phyloP scores from a whole-genome alignment of 2,797 vertebrate species.

The Poecilia picta region DNA sequence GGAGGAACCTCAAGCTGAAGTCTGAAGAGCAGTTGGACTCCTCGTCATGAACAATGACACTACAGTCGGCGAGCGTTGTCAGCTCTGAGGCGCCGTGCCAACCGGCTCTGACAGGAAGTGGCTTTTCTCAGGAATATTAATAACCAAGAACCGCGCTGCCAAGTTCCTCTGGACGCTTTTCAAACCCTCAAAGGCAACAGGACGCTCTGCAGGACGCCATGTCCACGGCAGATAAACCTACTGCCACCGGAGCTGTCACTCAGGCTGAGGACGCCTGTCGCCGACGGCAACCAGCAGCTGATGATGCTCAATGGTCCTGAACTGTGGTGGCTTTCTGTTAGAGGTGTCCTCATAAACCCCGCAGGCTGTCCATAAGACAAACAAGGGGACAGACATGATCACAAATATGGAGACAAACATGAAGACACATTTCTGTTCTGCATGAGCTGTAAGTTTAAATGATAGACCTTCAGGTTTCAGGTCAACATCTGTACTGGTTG shows the following conservation, averaged over 20 bases:
- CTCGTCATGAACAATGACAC: slow-evolving; percentile 70
- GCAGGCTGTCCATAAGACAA: background rate
- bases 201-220: slow-evolving; percentile 55
- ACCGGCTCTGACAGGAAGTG: slow-evolving; percentile 75
- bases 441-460: background rate
- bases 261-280: slow-evolving; percentile 10
- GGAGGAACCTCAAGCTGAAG: slow-evolving; percentile 65
- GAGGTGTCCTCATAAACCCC: background rate
- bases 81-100: slow-evolving; percentile 68
- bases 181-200: slow-evolving; percentile 57
- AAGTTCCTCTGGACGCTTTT: slow-evolving; percentile 68
- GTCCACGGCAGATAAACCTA: slow-evolving; percentile 59
- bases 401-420: background rate
- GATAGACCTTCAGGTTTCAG: background rate
- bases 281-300: slow-evolving; percentile 12
- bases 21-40: slow-evolving; percentile 67
- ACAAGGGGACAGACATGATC: background rate
- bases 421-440: background rate
- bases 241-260: slow-evolving; percentile 48
- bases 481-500: background rate
- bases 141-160: slow-evolving; percentile 65
- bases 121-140: slow-evolving; percentile 79
- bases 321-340: background rate
- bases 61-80: slow-evolving; percentile 64
- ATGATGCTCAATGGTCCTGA: slow-evolving; percentile 7